Percentiles rank a stretch among this genome's conserved stretches.
phyloP scores from a whole-genome alignment of 1,140 invertebrate species.

The Papilio aristodemus region DNA sequence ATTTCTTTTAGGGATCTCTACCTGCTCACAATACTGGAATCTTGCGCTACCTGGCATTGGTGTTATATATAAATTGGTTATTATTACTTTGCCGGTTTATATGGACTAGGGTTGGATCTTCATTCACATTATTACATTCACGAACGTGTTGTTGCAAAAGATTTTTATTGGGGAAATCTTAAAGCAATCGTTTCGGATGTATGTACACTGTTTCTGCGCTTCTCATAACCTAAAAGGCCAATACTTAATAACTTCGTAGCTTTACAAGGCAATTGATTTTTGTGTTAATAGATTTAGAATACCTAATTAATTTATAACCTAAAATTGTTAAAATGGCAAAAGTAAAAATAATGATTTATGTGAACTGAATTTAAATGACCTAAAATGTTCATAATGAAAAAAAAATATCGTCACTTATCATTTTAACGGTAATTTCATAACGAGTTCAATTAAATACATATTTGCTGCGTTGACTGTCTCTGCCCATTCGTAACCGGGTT shows the following conservation, averaged over 20 bases:
- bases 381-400: not conserved
- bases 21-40: conserved; percentile 17
- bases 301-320: too few species aligned
- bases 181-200: not conserved
- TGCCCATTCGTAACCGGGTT: conserved; percentile 16
- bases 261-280: too few species aligned
- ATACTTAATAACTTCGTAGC: too few species aligned
- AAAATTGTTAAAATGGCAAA: too few species aligned
- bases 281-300: too few species aligned
- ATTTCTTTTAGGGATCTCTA: conserved; percentile 15
- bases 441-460: not conserved
- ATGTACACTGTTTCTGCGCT: not conserved
- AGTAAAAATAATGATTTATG: too few species aligned
- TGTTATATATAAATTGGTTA: not conserved
- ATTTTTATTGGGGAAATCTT: not conserved
- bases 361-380: too few species aligned
- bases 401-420: not conserved
- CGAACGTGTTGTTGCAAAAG: not conserved
- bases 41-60: conserved; percentile 25
- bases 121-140: not conserved
- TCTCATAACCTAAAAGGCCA: too few species aligned
- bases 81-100: not conserved
- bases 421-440: not conserved
- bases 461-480: conserved; percentile 1
- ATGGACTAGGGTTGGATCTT: not conserved